phyloP scores from a whole-genome alignment of 2,113 vertebrate species.

The Condylura cristata region DNA sequence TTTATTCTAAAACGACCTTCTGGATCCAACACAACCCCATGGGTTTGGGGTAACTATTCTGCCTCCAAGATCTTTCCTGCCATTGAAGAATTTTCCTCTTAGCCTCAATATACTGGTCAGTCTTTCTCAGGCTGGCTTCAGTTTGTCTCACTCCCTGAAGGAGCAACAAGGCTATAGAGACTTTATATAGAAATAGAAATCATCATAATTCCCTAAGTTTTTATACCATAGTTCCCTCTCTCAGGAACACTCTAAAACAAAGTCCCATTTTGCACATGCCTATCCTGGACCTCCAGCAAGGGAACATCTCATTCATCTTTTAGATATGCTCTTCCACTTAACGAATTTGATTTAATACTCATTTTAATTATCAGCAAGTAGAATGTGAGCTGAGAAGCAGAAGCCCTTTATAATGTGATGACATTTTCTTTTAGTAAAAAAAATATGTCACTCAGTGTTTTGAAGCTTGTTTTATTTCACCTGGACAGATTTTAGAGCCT shows the following conservation, averaged over 20 bases:
- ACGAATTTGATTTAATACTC: not conserved
- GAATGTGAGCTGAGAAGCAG: not conserved
- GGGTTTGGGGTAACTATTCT: too few relatives aligned
- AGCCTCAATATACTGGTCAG: too few relatives aligned
- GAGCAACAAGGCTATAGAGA: not conserved
- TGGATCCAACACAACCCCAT: too few relatives aligned
- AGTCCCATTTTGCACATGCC: too few relatives aligned
- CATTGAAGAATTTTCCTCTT: not conserved
- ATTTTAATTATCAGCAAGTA: not conserved
- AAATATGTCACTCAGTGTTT: not conserved
- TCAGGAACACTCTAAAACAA: not conserved
- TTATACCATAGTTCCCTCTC: not conserved
- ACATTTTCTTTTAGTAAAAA: not conserved
- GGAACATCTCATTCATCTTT: too few relatives aligned
- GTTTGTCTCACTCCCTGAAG: not conserved
- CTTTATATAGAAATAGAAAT: not conserved
- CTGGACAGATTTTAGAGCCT: not conserved
- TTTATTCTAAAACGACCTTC: too few relatives aligned
- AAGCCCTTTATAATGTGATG: not conserved
- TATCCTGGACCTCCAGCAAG: too few relatives aligned
- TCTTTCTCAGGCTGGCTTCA: not conserved
- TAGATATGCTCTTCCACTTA: not conserved
- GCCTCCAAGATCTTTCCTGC: not conserved
- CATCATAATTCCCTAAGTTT: not conserved
- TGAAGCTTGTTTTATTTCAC: slow-evolving; percentile 43